Evolutionary conservation across 1,140 invertebrate species (phyloP), one percentile per base, ranked within the genome.

Genomic region (Cyphomyrmex costatus): DNA sequence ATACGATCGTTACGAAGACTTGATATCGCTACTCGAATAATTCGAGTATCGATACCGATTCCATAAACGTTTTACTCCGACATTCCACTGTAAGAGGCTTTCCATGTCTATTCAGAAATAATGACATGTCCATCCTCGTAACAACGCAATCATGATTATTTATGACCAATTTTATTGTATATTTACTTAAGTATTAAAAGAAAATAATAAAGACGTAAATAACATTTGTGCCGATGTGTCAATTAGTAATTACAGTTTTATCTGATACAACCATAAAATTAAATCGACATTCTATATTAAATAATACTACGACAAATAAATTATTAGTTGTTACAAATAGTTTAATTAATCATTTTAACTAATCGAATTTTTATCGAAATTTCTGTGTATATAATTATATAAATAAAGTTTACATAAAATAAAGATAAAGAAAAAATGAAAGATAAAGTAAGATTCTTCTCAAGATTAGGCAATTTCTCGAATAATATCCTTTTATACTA

Each of bases 1-100:
- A 88, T 85, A 84, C 42, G 65, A 82, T 80, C 87, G 87, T 91
- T 87, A 88, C 74, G 49, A 56, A 79, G 46, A 36, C 66, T 79
- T 4, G 14, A 36, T 68, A 58, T 14, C 46, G 46, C 46, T 24
- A 68, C 14, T 53, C 46, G 46, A 79, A 46, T n/a, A n/a, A 68
- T 14, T 60, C 60, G 76, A 51, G 63, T 76, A 49, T 49, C 74
- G 42, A 63, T 60, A 46, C 58, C 33, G 49, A 77, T 79, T 68
- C 14, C 65, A 27, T 85, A 86, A 89, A 80, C 60, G 21, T 51
- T 42, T 73, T 73, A 77, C n/a, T 19, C 30, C n/a, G 46, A 65
- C 14, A 68, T 53, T 51, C 42, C 49, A 24, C 6, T 33, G 6
- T n/a, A 36, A 68, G 4, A 66, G 76, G 30, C 14, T 79, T 63